Base-by-base conservation (phyloP, 2,888 invertebrate species). In the Euclidia mi region DNA sequence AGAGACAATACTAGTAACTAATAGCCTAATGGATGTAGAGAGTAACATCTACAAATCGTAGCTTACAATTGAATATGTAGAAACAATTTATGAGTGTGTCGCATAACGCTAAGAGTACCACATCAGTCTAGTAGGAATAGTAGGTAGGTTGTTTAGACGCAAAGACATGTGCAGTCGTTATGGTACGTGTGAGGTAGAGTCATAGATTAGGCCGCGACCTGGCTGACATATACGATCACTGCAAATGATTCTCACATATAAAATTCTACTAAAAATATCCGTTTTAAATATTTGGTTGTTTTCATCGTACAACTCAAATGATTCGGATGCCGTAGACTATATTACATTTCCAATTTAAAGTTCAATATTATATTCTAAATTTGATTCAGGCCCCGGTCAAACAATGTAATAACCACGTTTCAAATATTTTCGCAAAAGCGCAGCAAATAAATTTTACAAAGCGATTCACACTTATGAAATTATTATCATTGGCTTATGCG, bases 61-160 rank as follows among this genome's bases (percentile, higher is more conserved):
- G 74, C 76, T 85, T 85, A 89, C 85, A 87, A 84, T 86, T 77
- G 76, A 87, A 81, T 79, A 65, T 59, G 66, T 79, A 85, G 80
- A 83, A 83, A 82, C 71, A 74, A 70, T 72, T 71, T 67, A 73
- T 75, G 71, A 84, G 75, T 82, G 80, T 79, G 81, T 76, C 76
- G 81, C 79, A 81, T 86, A 87, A 82, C 68, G 69, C 87, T 90
- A 92, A 85, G 66, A 90, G 84, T 93, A 90, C 80, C 78, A 82
- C 92, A 81, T 94, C 94, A 94, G 93, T 94, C 94, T 94, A 94
- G 85, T 89, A 90, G 91, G 90, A 91, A 80, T 89, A 86, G 82
- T 84, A 90, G 85, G 85, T 90, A 83, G 75, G 79, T 74, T 76
- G 74, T 80, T 81, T 78, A 76, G 70, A 74, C 75, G 79, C 62